Evolutionary conservation across 2,888 invertebrate species (phyloP).

Genomic region (Galerucella calmariensis): DNA sequence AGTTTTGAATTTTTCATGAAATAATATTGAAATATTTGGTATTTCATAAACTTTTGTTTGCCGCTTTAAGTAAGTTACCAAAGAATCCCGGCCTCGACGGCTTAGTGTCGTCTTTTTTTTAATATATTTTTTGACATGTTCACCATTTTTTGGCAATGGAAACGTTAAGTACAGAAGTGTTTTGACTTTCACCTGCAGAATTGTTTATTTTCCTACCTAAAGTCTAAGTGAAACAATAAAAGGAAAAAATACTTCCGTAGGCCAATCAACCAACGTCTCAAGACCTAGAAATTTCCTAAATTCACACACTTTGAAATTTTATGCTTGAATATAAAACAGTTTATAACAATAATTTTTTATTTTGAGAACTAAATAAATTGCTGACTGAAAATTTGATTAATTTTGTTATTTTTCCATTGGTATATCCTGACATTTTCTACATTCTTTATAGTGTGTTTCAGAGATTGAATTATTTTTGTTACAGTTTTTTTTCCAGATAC

Average conservation of each 20-base stretch:
- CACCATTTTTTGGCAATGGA: not conserved
- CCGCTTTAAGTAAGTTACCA: not conserved
- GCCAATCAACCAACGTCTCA: not conserved
- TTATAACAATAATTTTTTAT: no score
- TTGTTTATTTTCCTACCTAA: constrained; percentile 23
- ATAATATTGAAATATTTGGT: not conserved
- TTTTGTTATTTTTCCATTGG: no score
- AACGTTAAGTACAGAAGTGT: constrained; percentile 8
- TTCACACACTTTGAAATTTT: no score
- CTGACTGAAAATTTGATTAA: no score
- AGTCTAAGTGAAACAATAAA: constrained; percentile 25
- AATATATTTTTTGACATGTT: not conserved
- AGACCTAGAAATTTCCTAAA: no score
- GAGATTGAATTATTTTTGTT: not conserved
- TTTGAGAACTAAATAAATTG: no score
- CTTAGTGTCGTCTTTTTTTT: not conserved
- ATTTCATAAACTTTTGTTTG: no score
- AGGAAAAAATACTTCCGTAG: not conserved
- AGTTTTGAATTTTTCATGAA: not conserved
- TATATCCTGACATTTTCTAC: no score
- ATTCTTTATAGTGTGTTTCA: not conserved
- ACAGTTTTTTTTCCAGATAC: not conserved
- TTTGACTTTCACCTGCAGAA: constrained; percentile 17
- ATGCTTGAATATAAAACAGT: no score
- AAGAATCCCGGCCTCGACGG: not conserved